These are phyloP conservation scores for Eunapius fragilis DNA, from an alignment of 37 sponge, comb jelly and placozoan genomes.

Conservation along the genomic window DNA sequence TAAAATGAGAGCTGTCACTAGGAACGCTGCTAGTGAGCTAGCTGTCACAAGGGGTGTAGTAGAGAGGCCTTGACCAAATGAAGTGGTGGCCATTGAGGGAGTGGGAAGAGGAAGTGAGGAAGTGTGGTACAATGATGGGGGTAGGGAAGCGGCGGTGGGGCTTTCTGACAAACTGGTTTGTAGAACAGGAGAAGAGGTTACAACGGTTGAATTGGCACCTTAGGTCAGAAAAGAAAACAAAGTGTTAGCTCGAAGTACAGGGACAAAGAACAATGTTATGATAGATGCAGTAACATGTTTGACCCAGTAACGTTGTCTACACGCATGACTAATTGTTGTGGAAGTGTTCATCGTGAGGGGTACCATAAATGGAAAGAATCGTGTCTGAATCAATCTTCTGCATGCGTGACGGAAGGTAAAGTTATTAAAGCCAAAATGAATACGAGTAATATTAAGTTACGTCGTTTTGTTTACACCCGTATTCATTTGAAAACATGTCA, in stretches of 20 bases:
- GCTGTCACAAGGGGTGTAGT: not conserved
- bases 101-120: not conserved
- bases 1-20: not conserved
- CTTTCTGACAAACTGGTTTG: not conserved
- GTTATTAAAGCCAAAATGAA: no score
- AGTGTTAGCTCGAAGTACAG: not conserved
- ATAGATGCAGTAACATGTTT: no score
- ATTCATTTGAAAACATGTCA: no score
- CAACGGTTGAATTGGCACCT: not conserved
- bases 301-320: no score
- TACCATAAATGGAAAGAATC: no score
- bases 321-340: no score
- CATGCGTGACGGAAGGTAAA: no score
- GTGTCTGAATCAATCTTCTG: no score
- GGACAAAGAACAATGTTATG: no score
- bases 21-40: not conserved
- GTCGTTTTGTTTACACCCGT: no score
- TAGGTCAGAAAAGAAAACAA: not conserved
- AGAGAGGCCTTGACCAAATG: not conserved
- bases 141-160: not conserved
- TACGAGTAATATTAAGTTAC: no score
- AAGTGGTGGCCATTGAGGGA: not conserved
- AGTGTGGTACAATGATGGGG: not conserved
- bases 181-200: not conserved
- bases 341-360: no score